Base-by-base conservation (phyloP, 1,140 invertebrate species). In the Sitobion miscanthi region DNA sequence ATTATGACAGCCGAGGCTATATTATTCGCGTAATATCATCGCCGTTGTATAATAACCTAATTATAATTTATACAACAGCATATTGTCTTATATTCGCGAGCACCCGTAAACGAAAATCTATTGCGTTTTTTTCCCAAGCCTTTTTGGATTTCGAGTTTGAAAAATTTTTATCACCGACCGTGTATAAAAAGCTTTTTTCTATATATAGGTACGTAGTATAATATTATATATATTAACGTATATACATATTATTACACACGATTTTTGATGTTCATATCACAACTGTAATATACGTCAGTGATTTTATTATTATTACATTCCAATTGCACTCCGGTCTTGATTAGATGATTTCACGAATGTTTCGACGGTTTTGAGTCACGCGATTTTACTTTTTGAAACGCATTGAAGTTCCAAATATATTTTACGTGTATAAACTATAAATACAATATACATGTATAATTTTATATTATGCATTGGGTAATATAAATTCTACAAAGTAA, bases 351-450 rank as follows among this genome's bases (percentile, higher is more conserved):
- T 54, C 52, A 89, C 35, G 42, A 89, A 89, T 17, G 35, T 89
- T 89, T 54, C 35, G 8, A 54, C 49, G 45, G 86, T 35, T 35
- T 87, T 49, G 9, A 38, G 87, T 89, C 87, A 89, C 87, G 47
- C 87, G n/a, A 89, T 54, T 89, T 89, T 89, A 52, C 87, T 89
- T 54, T 89, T 54, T 54, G 9, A 35, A 89, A 89, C 87, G 38
- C 25, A 86, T 45, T 42, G 9, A 11, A 35, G 14, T 87, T 49
- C 5, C 14, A 47, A 87, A 87, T 47, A 30, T 30, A 47, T 87
- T 87, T n/a, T 87, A 87, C 45, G 30, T 77, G 30, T 83, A 38
- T 83, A 45, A 25, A 42, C 42, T 45, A 38, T 85, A 85, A 23
- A 85, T 85, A 4, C 9, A 85, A 85, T 45, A 85, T 42, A 38